phyloP scores from a whole-genome alignment of 2,113 vertebrate genomes.

The Cnemophilus loriae region DNA sequence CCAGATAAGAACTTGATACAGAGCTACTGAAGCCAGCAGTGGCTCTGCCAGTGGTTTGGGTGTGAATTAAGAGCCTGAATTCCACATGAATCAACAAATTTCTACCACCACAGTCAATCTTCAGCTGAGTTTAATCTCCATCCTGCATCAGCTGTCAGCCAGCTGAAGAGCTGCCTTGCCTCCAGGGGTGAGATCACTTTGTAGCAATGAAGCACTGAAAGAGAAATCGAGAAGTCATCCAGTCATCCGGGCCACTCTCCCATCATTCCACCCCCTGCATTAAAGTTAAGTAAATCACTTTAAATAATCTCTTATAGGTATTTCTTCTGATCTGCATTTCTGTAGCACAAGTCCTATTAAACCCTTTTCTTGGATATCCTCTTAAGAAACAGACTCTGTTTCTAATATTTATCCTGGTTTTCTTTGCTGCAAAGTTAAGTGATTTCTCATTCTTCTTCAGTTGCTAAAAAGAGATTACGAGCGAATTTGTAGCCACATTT shows the following conservation, averaged over 20 bases:
- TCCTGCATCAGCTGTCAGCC: slow-evolving; percentile 15
- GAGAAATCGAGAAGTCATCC: not conserved
- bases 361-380: not conserved
- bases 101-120: not conserved
- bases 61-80: not conserved
- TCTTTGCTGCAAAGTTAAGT: not conserved
- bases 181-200: not conserved
- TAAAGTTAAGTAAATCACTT: not conserved
- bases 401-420: not conserved
- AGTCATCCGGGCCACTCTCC: not conserved
- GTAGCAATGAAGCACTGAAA: not conserved
- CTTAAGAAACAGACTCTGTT: not conserved
- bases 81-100: not conserved
- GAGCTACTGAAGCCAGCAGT: not conserved
- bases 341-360: not conserved
- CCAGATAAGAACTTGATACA: not conserved
- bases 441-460: not conserved
- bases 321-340: not conserved
- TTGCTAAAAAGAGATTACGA: not conserved
- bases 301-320: not conserved
- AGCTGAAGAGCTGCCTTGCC: not conserved
- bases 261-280: not conserved
- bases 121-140: not conserved
- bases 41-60: not conserved
- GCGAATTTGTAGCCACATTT: not conserved